phyloP scores from a whole-genome alignment of 2,797 vertebrate genomes.

The Epinephelus malabaricus region DNA sequence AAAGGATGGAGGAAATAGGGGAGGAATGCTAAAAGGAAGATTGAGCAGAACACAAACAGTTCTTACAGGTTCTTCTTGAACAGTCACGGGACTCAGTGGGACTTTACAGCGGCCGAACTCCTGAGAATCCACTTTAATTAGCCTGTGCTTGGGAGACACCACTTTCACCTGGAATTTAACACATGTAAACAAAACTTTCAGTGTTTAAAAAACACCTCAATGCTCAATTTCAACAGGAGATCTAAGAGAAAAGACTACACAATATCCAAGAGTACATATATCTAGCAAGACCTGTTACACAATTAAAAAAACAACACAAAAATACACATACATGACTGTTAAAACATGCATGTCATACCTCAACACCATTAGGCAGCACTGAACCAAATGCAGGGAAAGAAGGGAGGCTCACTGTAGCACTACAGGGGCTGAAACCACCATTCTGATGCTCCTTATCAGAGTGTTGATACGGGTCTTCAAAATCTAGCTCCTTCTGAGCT shows the following conservation, averaged over 20 bases:
- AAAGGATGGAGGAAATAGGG: neutral
- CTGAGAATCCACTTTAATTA: slow-evolving; percentile 94
- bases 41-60: slow-evolving; percentile 7
- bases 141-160: slow-evolving; percentile 92
- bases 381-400: slow-evolving; percentile 81
- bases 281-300: neutral
- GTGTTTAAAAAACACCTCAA: neutral
- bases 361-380: slow-evolving; percentile 79
- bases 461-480: slow-evolving; percentile 93
- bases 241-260: neutral
- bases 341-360: slow-evolving; percentile 68
- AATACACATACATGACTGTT: neutral
- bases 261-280: neutral
- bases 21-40: neutral
- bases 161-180: slow-evolving; percentile 83
- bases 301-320: neutral
- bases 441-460: slow-evolving; percentile 80
- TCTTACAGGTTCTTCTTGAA: slow-evolving; percentile 86
- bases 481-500: slow-evolving; percentile 92
- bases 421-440: slow-evolving; percentile 72
- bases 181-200: slow-evolving; percentile 18
- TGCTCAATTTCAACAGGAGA: neutral
- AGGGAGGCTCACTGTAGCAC: slow-evolving; percentile 79
- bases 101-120: slow-evolving; percentile 88
- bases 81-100: slow-evolving; percentile 82